A percentile compares a stretch with the other conserved stretches of the same genome.
Conservation (phyloP, 2,113 vertebrate species). For the Lynx canadensis region DNA sequence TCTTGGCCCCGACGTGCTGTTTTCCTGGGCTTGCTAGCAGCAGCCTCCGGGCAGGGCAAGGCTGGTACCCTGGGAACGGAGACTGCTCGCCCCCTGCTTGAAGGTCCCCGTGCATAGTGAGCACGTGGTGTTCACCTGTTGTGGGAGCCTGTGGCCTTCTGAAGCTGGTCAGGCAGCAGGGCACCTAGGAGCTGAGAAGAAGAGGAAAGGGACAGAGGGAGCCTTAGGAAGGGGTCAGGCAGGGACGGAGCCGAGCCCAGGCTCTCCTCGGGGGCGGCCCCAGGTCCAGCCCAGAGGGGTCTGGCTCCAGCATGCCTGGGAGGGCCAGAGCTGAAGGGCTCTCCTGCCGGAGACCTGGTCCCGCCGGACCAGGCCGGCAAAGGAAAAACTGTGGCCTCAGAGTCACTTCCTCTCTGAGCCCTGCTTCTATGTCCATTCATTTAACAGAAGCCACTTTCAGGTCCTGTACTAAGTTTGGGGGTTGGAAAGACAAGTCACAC, state of each 20-base stretch:
- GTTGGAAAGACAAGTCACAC: neutral
- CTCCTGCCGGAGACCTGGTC: no score
- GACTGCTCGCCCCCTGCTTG: accelerated
- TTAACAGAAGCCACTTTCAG: neutral
- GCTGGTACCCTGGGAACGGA: neutral
- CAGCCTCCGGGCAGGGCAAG: neutral
- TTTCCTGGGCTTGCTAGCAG: neutral
- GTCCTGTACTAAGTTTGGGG: neutral
- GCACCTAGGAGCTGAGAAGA: neutral
- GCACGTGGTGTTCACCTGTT: neutral
- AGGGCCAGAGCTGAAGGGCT: neutral
- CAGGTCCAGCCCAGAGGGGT: neutral
- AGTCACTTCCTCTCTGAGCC: neutral
- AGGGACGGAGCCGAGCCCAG: neutral
- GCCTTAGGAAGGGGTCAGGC: neutral
- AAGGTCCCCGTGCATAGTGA: neutral
- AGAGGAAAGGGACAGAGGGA: neutral
- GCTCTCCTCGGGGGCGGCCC: neutral
- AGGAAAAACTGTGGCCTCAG: neutral
- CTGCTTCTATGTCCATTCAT: neutral
- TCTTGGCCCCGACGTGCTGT: accelerated
- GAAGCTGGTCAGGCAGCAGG: neutral
- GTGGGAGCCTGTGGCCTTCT: neutral
- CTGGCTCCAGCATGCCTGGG: neutral
- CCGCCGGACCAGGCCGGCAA: neutral